These are phyloP conservation scores for Ornithoptera alexandrae DNA, from an alignment of 2,888 invertebrate genomes.

Conservation along the genomic window DNA sequence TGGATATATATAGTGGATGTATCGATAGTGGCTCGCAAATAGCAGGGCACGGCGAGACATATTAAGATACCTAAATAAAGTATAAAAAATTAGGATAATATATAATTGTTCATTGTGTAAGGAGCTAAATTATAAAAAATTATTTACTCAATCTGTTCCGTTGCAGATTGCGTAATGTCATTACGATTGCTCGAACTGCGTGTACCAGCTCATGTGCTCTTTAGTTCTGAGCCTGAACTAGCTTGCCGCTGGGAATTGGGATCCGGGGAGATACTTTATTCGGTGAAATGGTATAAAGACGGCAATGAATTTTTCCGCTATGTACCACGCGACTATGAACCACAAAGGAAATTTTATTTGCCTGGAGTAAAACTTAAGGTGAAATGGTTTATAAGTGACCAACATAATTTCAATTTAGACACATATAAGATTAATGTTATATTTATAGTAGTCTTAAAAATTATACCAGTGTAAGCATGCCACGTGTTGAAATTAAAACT, in stretches of 20 bases:
- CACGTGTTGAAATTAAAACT: no score
- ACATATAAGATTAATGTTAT: background rate
- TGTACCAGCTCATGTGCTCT: slow-evolving; percentile 85
- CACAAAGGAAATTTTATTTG: slow-evolving; percentile 84
- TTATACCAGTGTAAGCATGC: no score
- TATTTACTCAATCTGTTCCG: background rate
- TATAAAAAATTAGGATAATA: no score
- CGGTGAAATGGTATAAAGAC: slow-evolving; percentile 91
- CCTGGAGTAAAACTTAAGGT: slow-evolving; percentile 83
- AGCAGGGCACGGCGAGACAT: no score
- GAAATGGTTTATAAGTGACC: background rate
- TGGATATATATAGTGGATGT: no score
- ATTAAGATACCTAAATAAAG: no score
- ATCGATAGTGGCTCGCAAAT: no score
- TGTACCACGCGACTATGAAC: slow-evolving; percentile 86
- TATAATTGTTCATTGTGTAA: background rate
- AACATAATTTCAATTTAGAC: background rate
- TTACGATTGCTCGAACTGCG: slow-evolving; percentile 84
- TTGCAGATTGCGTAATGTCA: slow-evolving; percentile 61
- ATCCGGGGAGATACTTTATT: slow-evolving; percentile 86
- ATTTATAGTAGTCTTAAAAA: no score
- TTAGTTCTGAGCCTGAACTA: slow-evolving; percentile 83
- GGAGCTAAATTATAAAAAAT: background rate
- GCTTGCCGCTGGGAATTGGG: slow-evolving; percentile 86
- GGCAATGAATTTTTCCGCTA: slow-evolving; percentile 89